phyloP scores from a whole-genome alignment of 2,888 invertebrate genomes.

The Cotesia congregata region DNA sequence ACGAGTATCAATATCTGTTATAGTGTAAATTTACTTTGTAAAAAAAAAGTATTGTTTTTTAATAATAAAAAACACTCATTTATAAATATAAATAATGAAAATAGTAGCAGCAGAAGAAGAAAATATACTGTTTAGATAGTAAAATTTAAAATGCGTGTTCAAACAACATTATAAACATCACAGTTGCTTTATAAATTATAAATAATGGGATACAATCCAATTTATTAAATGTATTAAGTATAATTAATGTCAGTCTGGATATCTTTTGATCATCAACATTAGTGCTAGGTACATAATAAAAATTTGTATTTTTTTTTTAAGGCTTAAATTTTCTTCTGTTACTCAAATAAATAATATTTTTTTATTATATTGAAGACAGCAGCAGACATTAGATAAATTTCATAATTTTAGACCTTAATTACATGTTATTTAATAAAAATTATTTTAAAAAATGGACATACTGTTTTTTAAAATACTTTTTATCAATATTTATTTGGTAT shows the following conservation, averaged over 20 bases:
- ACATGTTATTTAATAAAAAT: no score
- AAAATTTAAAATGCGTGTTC: background rate
- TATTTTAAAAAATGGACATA: no score
- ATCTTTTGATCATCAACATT: slow-evolving; percentile 1
- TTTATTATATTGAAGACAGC: background rate
- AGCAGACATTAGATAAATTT: slow-evolving; percentile 30
- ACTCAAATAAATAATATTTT: no score
- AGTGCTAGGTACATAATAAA: background rate
- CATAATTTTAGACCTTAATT: slow-evolving; percentile 53
- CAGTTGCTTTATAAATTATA: background rate
- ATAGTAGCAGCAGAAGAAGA: background rate
- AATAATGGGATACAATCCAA: background rate
- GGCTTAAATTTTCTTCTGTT: background rate
- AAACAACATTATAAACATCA: slow-evolving; percentile 7
- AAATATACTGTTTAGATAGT: background rate
- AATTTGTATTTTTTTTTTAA: background rate
- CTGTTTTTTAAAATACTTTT: no score
- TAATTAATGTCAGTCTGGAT: background rate
- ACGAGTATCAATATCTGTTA: no score
- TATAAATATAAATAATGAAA: background rate
- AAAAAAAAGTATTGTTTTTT: background rate
- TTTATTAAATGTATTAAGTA: background rate
- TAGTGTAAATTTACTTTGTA: no score
- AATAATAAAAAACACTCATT: background rate
- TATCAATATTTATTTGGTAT: no score